Percentiles rank a stretch among this genome's conserved stretches.
Conservation (phyloP, 2,888 invertebrate genomes). For the Malacosoma neustria region DNA sequence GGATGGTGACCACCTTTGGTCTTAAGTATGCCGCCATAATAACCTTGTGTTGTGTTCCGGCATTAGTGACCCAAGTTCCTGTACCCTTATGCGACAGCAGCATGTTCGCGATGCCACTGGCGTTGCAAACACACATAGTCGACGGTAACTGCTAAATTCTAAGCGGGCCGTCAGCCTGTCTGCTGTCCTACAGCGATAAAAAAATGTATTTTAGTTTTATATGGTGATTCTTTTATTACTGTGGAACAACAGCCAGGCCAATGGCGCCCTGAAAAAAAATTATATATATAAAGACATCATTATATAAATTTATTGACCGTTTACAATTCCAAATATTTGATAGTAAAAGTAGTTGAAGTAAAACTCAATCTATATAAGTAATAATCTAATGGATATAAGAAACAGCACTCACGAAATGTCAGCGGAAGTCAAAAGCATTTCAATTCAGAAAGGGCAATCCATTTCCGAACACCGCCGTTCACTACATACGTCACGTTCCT, state of each 20-base stretch:
- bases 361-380: not conserved
- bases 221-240: no score
- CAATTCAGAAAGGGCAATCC: slow-evolving; percentile 9
- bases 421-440: slow-evolving; percentile 20
- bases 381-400: slow-evolving; percentile 2
- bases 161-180: not conserved
- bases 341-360: no score
- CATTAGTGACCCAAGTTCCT: not conserved
- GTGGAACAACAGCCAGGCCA: no score
- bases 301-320: no score
- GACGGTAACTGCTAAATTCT: not conserved
- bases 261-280: no score
- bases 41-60: not conserved
- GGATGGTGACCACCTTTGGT: no score
- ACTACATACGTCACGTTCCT: not conserved
- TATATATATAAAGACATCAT: no score
- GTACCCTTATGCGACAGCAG: not conserved
- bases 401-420: slow-evolving; percentile 17
- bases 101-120: not conserved
- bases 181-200: not conserved
- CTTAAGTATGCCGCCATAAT: not conserved
- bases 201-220: no score
- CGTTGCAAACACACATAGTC: not conserved
- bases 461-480: not conserved
- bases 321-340: no score